Base-by-base conservation (phyloP, 2,797 vertebrate species). In the Stomatorhinus walkeri region DNA sequence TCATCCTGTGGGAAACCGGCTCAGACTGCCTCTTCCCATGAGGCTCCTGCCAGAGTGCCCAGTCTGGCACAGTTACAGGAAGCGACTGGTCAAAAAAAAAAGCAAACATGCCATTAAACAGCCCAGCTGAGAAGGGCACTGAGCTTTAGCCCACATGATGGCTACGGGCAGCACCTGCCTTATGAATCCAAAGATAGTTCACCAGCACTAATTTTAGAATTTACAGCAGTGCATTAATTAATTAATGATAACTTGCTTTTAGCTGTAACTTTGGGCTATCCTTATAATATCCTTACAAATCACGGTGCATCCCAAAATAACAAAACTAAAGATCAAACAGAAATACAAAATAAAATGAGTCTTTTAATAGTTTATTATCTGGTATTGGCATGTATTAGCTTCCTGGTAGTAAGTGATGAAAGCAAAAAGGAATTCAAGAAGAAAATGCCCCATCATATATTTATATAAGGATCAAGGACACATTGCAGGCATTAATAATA, bases 1-100 rank as follows among this genome's bases (percentile, higher is more conserved):
- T 91, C 87, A 89, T 94, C 95, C 95, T 93, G 84, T 90, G 95
- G 95, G 96, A 95, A 91, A 10, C 0, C 89, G 28, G 90, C 91
- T 93, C 93, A 91, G 90, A 93, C 90, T 86, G 89, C 85, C 76
- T 86, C 90, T 36, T 88, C 88, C 90, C 92, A 93, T 92, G 90
- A 91, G 88, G 87, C 88, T 84, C 76, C 36, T 90, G 92, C 92
- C 93, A 94, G 92, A 92, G 93, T 93, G 93, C 92, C 92, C 93
- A 90, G 89, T 89, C n/a, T 88, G 90, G 89, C 90, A 68, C 4
- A 76, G 88, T 89, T 83, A 89, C 48, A 83, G 64, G 85, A 49
- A 88, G 88, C 87, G n/a, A 56, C 76, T 10, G 2, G 14, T 43
- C 88, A 81, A 46, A 46, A 46, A 28, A 32, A 36, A 46, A 79